phyloP scores from a whole-genome alignment of 2,797 vertebrate species.

The Scolopax rusticola region DNA sequence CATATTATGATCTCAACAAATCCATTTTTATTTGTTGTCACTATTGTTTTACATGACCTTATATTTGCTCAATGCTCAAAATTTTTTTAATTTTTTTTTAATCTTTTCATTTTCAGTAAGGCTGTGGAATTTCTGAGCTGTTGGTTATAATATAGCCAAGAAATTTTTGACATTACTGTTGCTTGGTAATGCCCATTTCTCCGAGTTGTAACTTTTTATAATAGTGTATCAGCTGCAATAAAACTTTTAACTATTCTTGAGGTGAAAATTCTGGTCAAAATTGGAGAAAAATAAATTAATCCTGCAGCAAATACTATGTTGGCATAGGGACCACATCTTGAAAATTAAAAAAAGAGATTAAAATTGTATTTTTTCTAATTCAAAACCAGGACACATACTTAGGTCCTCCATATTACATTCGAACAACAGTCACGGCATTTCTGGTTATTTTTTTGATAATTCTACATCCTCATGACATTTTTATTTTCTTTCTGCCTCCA shows the following conservation, averaged over 20 bases:
- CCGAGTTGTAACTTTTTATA: neutral
- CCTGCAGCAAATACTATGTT: neutral
- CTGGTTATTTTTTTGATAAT: neutral
- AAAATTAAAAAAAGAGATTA: neutral
- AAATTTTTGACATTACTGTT: neutral
- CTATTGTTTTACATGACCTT: neutral
- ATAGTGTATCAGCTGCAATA: neutral
- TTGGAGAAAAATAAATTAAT: neutral
- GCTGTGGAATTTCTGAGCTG: neutral
- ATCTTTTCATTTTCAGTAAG: neutral
- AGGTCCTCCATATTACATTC: neutral
- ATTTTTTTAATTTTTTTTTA: too few species aligned
- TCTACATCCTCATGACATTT: neutral
- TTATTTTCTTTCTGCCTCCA: neutral
- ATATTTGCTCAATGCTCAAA: neutral
- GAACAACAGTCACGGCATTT: neutral
- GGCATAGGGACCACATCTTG: neutral
- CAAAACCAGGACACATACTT: neutral
- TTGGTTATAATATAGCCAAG: neutral
- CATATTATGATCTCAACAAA: neutral
- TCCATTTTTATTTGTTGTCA: neutral
- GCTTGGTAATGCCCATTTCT: neutral
- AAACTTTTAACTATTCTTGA: neutral
- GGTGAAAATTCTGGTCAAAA: neutral
- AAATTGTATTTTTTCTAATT: neutral